A percentile compares a stretch with the other conserved stretches of the same genome.
These are phyloP conservation scores for Dryoscopus gambensis DNA, from an alignment of 2,113 vertebrate genomes.

Conservation along the genomic window DNA sequence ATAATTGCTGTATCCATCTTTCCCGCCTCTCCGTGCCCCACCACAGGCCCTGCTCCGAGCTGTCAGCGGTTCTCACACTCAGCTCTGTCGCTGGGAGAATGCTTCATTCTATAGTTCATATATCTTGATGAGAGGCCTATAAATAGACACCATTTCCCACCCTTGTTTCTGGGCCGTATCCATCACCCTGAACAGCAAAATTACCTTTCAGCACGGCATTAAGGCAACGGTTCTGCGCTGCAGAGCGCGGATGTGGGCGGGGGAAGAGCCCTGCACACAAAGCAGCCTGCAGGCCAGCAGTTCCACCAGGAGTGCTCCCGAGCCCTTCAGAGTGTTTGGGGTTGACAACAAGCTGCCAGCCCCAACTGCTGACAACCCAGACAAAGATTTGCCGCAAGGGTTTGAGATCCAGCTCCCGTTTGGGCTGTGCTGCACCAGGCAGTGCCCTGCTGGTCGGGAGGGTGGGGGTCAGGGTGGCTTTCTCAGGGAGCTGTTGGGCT, in stretches of 20 bases:
- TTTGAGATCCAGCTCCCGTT: not conserved
- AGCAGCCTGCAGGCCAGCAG: not conserved
- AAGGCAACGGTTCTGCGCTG: not conserved
- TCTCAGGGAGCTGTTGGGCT: rapidly evolving
- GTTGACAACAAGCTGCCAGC: not conserved
- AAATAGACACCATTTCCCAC: not conserved
- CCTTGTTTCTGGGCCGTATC: not conserved
- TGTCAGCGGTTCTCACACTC: not conserved
- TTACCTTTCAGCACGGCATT: not conserved
- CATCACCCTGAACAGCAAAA: not conserved
- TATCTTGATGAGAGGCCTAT: not conserved
- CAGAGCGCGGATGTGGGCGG: not conserved
- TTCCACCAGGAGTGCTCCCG: not conserved
- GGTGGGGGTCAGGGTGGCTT: not conserved
- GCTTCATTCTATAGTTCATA: not conserved
- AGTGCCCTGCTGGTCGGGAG: not conserved
- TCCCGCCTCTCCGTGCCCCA: not conserved
- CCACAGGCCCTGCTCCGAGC: not conserved
- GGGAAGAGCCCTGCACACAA: not conserved
- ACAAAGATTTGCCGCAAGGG: not conserved
- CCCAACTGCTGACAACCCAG: not conserved
- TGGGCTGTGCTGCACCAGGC: not conserved
- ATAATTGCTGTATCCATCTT: not conserved
- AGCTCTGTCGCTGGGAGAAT: not conserved
- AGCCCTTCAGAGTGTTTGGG: not conserved